Evolutionary conservation across 2,797 vertebrate genomes (phyloP).

Genomic region (Neomorphus geoffroyi): DNA sequence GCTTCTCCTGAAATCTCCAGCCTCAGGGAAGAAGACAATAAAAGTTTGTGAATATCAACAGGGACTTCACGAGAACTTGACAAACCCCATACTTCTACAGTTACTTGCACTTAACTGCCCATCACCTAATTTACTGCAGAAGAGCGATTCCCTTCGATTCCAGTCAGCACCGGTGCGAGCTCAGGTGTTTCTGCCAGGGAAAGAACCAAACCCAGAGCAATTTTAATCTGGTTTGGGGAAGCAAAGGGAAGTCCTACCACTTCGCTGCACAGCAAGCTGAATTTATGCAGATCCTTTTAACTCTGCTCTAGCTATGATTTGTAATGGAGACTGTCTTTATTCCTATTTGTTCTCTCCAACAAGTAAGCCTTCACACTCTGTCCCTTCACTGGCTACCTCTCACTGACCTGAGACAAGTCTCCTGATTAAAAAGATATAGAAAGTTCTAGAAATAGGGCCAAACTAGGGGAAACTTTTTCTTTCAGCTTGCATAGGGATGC

Average conservation of each 20-base stretch:
- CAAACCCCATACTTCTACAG: constrained; percentile 40
- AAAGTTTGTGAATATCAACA: constrained; percentile 24
- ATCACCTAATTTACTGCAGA: constrained; percentile 36
- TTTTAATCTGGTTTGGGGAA: not conserved
- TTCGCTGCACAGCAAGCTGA: rapidly evolving
- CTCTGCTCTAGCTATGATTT: not conserved
- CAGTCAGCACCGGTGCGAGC: not conserved
- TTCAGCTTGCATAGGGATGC: not conserved
- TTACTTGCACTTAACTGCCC: constrained; percentile 42
- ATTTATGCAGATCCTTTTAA: not conserved
- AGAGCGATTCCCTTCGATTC: constrained; percentile 55
- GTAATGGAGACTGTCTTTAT: not conserved
- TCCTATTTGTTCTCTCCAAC: not conserved
- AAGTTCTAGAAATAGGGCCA: constrained; percentile 21
- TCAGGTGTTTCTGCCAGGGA: constrained; percentile 2
- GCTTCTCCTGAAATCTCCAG: constrained; percentile 1
- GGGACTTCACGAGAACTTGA: constrained; percentile 33
- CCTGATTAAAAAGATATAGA: not conserved
- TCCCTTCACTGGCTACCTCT: not conserved
- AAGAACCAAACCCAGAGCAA: constrained; percentile 13
- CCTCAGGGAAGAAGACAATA: constrained; percentile 10
- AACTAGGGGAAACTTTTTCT: not conserved
- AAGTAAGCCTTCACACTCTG: not conserved
- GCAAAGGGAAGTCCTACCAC: not conserved
- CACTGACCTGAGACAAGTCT: constrained; percentile 2